Percentiles rank a stretch among this genome's conserved stretches.
Evolutionary conservation across 2,113 vertebrate genomes (phyloP).

Genomic region (Mesembrinibis cayennensis): DNA sequence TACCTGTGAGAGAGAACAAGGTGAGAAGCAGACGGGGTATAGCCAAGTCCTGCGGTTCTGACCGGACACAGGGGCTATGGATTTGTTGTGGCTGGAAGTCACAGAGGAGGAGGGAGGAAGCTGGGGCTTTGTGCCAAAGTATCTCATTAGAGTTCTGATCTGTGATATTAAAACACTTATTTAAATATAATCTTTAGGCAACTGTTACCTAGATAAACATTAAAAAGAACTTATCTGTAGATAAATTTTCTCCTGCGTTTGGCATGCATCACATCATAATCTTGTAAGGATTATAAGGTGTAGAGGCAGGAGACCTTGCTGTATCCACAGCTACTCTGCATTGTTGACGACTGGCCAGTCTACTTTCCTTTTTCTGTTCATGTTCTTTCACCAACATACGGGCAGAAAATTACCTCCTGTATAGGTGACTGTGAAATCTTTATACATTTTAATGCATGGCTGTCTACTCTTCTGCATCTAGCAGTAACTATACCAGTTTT

Average conservation of each 20-base stretch:
- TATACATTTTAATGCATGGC: background rate
- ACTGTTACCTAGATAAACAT: background rate
- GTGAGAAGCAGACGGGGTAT: background rate
- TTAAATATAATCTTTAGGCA: background rate
- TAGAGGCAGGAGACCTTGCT: background rate
- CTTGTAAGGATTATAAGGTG: background rate
- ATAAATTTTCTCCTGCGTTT: background rate
- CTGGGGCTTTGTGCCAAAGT: background rate
- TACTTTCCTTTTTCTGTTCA: background rate
- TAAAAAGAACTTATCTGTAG: background rate
- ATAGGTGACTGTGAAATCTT: background rate
- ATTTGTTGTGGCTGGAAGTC: background rate
- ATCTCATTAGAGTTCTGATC: background rate
- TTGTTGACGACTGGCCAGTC: background rate
- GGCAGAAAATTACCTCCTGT: background rate
- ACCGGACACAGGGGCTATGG: background rate
- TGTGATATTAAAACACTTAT: background rate
- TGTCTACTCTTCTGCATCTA: background rate
- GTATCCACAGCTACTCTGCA: background rate
- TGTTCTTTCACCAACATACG: background rate
- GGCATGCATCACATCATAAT: background rate
- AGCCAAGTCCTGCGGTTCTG: background rate
- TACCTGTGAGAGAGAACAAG: background rate
- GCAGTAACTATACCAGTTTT: background rate
- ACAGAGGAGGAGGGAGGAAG: background rate